Evolutionary conservation across 2,113 vertebrate genomes (phyloP).

Genomic region (Limnothrissa miodon): DNA sequence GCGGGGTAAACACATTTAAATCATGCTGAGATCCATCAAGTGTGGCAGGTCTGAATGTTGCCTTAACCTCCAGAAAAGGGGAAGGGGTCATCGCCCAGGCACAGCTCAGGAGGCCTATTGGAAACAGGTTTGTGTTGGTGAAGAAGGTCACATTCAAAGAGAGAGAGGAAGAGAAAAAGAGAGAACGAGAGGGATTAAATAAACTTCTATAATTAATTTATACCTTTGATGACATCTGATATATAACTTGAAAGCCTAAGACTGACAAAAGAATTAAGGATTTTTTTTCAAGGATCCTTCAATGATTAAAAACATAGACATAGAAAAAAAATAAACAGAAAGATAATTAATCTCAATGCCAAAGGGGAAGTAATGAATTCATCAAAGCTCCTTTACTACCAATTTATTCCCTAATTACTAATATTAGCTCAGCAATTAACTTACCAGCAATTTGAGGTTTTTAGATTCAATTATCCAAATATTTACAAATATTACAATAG

Average conservation of each 20-base stretch:
- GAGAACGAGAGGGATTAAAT: not conserved
- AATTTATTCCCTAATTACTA: no score
- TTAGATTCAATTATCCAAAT: no score
- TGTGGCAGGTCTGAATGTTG: conserved; percentile 43
- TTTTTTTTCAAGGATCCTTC: not conserved
- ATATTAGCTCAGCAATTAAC: no score
- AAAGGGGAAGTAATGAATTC: not conserved
- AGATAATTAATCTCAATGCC: no score
- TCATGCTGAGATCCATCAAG: conserved; percentile 59
- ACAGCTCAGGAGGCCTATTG: conserved; percentile 33
- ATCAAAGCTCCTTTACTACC: not conserved
- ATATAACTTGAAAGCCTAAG: not conserved
- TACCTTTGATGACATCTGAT: not conserved
- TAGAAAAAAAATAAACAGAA: not conserved
- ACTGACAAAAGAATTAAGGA: not conserved
- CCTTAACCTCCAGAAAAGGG: conserved; percentile 45
- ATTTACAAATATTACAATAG: not conserved
- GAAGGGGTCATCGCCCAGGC: conserved; percentile 43
- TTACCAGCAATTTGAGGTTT: no score
- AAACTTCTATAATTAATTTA: not conserved
- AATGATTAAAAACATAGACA: not conserved
- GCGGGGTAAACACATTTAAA: conserved; percentile 56
- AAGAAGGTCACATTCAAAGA: conserved; percentile 7
- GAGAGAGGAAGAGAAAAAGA: not conserved
- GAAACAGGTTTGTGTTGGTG: conserved; percentile 55